Evolutionary conservation across 2,113 vertebrate genomes (phyloP).

Genomic region (Falcunculus frontatus): DNA sequence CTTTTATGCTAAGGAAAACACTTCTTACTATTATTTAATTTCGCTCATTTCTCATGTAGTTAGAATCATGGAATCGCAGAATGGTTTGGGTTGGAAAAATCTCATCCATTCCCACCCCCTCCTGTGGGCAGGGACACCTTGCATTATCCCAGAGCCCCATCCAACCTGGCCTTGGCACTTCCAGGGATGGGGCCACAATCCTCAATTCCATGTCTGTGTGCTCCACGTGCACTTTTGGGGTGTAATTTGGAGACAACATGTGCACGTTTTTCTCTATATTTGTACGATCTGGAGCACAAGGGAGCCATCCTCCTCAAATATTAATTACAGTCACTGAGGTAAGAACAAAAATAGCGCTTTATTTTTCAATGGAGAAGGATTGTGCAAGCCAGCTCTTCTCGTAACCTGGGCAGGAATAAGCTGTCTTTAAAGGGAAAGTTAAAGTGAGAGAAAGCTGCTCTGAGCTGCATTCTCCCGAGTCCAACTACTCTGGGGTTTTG

Average conservation of each 20-base stretch:
- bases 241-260: neutral
- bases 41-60: neutral
- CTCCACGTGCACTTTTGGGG: neutral
- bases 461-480: neutral
- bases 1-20: neutral
- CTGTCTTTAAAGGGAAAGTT: neutral
- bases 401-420: neutral
- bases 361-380: neutral
- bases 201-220: neutral
- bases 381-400: neutral
- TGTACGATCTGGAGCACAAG: neutral
- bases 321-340: neutral
- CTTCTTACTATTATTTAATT: neutral
- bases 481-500: neutral
- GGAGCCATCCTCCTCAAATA: neutral
- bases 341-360: neutral
- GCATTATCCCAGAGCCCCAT: neutral
- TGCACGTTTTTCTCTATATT: neutral
- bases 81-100: neutral
- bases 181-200: neutral
- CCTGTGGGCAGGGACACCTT: neutral
- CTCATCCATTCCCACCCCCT: neutral
- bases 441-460: neutral
- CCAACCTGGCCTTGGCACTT: neutral
- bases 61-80: neutral